Conservation (phyloP, 2,888 invertebrate species). For the Macrosoma leucophasiata region DNA sequence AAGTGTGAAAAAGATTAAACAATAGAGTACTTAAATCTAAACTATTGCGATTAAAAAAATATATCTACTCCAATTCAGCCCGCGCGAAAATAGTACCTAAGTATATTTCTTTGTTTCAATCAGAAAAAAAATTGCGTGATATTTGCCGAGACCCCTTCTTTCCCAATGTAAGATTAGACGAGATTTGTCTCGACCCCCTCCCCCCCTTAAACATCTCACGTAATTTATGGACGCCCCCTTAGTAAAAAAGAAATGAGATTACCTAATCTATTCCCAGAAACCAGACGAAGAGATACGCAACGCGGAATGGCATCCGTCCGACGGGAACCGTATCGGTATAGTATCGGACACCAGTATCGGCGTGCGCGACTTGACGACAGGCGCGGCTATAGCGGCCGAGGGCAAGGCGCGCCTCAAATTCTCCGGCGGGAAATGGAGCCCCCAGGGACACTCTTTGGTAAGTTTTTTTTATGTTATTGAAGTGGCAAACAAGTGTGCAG, state of each 20-base stretch:
- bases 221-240: background rate
- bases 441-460: slow-evolving; percentile 88
- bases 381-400: slow-evolving; percentile 69
- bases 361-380: slow-evolving; percentile 83
- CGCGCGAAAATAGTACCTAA: too few relatives aligned
- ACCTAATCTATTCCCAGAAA: slow-evolving; percentile 51
- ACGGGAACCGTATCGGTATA: slow-evolving; percentile 81
- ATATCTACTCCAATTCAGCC: too few relatives aligned
- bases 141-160: too few relatives aligned
- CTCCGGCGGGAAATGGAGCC: slow-evolving; percentile 94
- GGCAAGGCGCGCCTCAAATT: slow-evolving; percentile 86
- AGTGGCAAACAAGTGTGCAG: too few relatives aligned
- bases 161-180: too few relatives aligned
- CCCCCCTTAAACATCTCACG: too few relatives aligned
- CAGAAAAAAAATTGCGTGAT: too few relatives aligned
- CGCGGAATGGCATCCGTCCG: slow-evolving; percentile 91
- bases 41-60: too few relatives aligned
- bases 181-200: too few relatives aligned
- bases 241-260: background rate
- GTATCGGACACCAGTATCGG: slow-evolving; percentile 85
- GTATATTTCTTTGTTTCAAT: too few relatives aligned
- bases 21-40: too few relatives aligned
- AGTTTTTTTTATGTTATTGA: background rate
- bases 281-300: slow-evolving; percentile 84
- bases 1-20: too few relatives aligned